A percentile compares a stretch with the other conserved stretches of the same genome.
phyloP scores from a whole-genome alignment of 2,888 invertebrate species.

The Amphipyra tragopoginis region DNA sequence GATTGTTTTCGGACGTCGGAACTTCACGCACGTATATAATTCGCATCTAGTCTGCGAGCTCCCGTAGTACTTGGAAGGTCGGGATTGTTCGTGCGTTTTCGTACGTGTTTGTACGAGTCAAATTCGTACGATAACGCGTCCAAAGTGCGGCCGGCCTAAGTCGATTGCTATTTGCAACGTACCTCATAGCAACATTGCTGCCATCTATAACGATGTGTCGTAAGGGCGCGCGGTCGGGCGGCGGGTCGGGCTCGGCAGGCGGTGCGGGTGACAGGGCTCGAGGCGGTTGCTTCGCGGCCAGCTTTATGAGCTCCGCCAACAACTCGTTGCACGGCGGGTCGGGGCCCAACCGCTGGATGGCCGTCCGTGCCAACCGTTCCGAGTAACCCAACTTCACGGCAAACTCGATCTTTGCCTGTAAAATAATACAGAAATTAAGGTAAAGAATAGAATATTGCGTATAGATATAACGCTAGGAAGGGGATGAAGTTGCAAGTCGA shows the following conservation, averaged over 20 bases:
- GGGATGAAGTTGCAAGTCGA: too few species aligned
- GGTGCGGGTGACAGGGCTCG: slow-evolving; percentile 77
- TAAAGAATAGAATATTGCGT: background rate
- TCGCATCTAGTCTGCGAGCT: too few species aligned
- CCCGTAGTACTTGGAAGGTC: too few species aligned
- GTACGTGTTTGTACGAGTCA: too few species aligned
- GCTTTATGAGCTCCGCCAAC: slow-evolving; percentile 95
- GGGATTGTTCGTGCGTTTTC: too few species aligned
- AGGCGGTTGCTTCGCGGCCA: slow-evolving; percentile 91
- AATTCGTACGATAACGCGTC: too few species aligned
- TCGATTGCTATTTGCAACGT: slow-evolving; percentile 48
- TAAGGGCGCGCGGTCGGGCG: slow-evolving; percentile 83
- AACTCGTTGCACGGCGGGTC: slow-evolving; percentile 96
- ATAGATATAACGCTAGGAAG: too few species aligned
- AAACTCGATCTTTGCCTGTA: slow-evolving; percentile 94
- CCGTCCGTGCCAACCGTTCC: slow-evolving; percentile 95
- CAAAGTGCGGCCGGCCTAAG: too few species aligned
- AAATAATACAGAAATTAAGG: slow-evolving; percentile 1
- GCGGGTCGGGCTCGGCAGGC: slow-evolving; percentile 74
- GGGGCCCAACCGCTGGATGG: slow-evolving; percentile 95
- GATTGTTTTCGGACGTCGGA: too few species aligned
- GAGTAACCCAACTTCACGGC: slow-evolving; percentile 98
- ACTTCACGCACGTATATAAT: too few species aligned
- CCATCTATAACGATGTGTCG: slow-evolving; percentile 97
- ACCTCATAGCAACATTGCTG: slow-evolving; percentile 98